phyloP scores from a whole-genome alignment of 2,797 vertebrate species.

The Dromococcyx pavoninus region DNA sequence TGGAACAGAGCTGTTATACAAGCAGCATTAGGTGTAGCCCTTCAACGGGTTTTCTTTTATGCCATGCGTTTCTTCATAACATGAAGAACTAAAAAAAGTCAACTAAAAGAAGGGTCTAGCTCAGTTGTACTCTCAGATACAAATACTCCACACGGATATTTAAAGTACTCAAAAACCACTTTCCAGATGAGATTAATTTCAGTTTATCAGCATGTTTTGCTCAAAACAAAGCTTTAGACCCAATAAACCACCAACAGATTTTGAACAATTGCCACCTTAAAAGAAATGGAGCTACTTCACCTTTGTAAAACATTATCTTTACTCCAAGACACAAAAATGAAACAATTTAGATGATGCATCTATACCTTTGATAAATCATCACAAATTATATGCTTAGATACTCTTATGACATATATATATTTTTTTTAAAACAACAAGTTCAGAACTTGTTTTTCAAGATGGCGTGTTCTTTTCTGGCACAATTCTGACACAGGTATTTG shows the following conservation, averaged over 20 bases:
- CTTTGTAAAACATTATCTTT: not conserved
- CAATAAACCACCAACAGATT: not conserved
- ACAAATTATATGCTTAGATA: not conserved
- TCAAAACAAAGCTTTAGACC: not conserved
- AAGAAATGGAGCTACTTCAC: not conserved
- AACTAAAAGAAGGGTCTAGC: no score
- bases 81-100: not conserved
- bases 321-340: not conserved
- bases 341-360: no score
- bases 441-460: not conserved
- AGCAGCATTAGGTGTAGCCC: not conserved
- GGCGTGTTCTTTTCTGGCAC: not conserved
- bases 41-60: not conserved
- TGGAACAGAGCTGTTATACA: not conserved
- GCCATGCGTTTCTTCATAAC: not conserved
- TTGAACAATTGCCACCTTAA: not conserved
- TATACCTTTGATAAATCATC: no score
- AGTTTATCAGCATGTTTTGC: not conserved
- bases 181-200: not conserved
- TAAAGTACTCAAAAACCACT: not conserved
- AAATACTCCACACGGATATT: not conserved
- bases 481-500: not conserved
- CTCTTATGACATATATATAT: no score
- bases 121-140: not conserved
- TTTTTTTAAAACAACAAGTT: not conserved